Conservation (phyloP, 1,140 invertebrate genomes). For the Choristoneura fumiferana region DNA sequence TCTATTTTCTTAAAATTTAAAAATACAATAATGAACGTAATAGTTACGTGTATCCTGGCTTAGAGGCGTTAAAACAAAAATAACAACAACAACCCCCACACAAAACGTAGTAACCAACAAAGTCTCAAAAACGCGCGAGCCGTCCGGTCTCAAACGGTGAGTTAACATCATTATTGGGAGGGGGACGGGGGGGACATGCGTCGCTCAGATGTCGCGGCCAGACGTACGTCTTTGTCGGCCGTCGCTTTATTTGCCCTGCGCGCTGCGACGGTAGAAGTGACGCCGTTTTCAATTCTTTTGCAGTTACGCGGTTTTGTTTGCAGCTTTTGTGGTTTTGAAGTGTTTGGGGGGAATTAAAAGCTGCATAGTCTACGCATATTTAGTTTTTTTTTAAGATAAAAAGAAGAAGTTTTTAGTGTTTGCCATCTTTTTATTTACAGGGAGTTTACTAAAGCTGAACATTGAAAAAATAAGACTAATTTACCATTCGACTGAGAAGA, state of each 20-base stretch:
- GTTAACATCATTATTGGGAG: conserved; percentile 69
- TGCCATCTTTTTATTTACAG: too few species aligned
- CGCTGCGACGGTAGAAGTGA: conserved; percentile 54
- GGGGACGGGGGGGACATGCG: conserved; percentile 58
- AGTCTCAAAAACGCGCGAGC: conserved; percentile 59
- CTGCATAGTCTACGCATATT: too few species aligned
- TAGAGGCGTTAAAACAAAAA: too few species aligned
- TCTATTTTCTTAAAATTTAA: too few species aligned
- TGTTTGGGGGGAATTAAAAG: too few species aligned
- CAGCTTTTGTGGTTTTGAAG: background rate
- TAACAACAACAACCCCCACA: background rate
- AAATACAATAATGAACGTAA: too few species aligned
- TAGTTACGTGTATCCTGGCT: too few species aligned
- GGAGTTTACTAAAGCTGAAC: too few species aligned
- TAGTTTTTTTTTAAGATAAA: too few species aligned
- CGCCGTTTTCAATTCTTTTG: conserved; percentile 24
- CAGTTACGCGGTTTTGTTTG: conserved; percentile 6
- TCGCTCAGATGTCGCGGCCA: conserved; percentile 71
- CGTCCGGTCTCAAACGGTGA: conserved; percentile 52
- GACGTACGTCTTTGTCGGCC: conserved; percentile 74
- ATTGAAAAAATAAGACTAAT: too few species aligned
- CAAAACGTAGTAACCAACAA: background rate
- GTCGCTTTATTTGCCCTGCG: conserved; percentile 64
- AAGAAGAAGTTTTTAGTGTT: too few species aligned
- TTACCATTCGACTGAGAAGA: too few species aligned